phyloP scores from a whole-genome alignment of 2,797 vertebrate genomes.

The Hydrolagus colliei region DNA sequence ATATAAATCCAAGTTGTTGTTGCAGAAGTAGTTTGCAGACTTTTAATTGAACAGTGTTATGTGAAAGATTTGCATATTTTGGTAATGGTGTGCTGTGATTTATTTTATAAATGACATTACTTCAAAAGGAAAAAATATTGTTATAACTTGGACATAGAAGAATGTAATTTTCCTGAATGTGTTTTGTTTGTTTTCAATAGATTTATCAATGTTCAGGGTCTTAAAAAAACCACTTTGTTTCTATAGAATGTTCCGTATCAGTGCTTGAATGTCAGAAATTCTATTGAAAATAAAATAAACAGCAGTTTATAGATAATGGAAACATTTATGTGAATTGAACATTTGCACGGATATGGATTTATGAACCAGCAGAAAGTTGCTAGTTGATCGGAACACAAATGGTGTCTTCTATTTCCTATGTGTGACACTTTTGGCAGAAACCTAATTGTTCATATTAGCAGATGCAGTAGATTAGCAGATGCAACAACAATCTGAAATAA shows the following conservation, averaged over 20 bases:
- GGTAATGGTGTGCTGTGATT: background rate
- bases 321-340: background rate
- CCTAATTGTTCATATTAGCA: too few relatives aligned
- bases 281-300: background rate
- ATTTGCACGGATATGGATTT: constrained; percentile 9
- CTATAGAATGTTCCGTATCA: too few relatives aligned
- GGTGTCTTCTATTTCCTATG: background rate
- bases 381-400: background rate
- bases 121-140: background rate
- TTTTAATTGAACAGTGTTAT: too few relatives aligned
- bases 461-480: too few relatives aligned
- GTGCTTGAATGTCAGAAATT: background rate
- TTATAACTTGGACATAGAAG: background rate
- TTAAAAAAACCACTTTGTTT: background rate
- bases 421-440: background rate
- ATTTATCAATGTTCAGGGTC: background rate
- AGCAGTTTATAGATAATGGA: background rate
- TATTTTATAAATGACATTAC: background rate
- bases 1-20: too few relatives aligned
- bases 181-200: constrained; percentile 5
- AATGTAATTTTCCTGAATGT: background rate
- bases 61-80: background rate
- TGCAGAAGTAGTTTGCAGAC: too few relatives aligned
- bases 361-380: background rate
- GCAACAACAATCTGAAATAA: too few relatives aligned